Evolutionary conservation across 2,797 vertebrate species (phyloP).

Genomic region (Sandelia bainsii): DNA sequence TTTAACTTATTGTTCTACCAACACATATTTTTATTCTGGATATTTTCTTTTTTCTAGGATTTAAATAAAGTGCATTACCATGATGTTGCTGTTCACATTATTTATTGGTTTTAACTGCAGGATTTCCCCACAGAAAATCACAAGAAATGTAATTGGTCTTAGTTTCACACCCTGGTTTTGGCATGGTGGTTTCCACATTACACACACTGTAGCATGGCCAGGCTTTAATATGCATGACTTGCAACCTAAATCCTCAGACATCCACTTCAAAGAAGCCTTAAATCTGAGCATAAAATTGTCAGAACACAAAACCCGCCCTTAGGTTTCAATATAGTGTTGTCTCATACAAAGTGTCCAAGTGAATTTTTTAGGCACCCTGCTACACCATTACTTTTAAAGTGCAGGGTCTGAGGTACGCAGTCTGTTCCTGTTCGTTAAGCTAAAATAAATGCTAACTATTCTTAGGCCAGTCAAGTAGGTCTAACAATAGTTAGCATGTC

Average conservation of each 20-base stretch:
- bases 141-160: constrained; percentile 28
- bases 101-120: constrained; percentile 28
- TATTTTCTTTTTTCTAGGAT: constrained; percentile 62
- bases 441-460: background rate
- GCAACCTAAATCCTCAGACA: constrained; percentile 37
- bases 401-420: too few species aligned
- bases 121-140: constrained; percentile 23
- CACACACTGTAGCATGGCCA: constrained; percentile 19
- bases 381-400: too few species aligned
- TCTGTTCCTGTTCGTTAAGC: background rate
- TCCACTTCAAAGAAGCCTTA: constrained; percentile 37
- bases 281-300: constrained; percentile 38
- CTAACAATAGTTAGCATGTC: constrained; percentile 10
- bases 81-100: constrained; percentile 27
- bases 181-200: constrained; percentile 26
- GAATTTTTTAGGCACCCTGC: constrained; percentile 1
- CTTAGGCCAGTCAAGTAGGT: background rate
- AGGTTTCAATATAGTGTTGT: constrained; percentile 20
- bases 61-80: constrained; percentile 74
- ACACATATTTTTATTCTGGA: constrained; percentile 56
- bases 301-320: background rate
- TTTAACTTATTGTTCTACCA: constrained; percentile 83
- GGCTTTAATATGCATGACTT: constrained; percentile 21
- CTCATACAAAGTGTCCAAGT: background rate
- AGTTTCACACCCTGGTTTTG: constrained; percentile 32